Base-by-base conservation (phyloP, 2,888 invertebrate species). In the Microplitis manilae region DNA sequence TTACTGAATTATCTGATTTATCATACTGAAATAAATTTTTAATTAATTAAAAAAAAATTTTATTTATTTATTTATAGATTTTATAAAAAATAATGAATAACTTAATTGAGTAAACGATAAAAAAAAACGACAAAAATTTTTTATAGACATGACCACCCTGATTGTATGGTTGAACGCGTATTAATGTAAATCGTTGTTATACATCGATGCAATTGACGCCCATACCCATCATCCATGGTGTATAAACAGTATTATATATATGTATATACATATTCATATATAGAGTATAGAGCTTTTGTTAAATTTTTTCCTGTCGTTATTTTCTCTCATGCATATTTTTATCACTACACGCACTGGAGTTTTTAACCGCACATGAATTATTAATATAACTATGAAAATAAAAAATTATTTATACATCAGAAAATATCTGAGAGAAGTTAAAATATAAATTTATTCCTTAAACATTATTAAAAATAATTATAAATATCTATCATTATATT, bases 181-280 rank as follows among this genome's bases (percentile, higher is more conserved):
- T 77, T 79, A 79, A 79, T 75, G 79, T 71, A 68, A 78, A 71
- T 75, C 75, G 70, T 4, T 75, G 75, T 76, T 76, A 65, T 70
- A 59, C 70, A 65, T 76, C 50, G 38, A 70, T 59, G 64, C 65
- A 64, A 70, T 76, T 60, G 75, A 76, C 75, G 67, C 70, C 30
- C 30, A 40, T 50, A 50, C 70, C 70, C 60, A 73, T 73, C 70
- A 39, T 59, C 50, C 50, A 50, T 50, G 50, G 50, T 50, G 13
- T 70, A 70, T 76, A 61, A 70, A 69, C 59, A 30, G 50, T 71
- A 69, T 50, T 73, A 61, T 50, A 40, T 69, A 68, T 60, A 38
- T 68, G 41, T 69, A 69, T 64, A 30, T 69, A 59, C 59, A 59
- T 71, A 67, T 17, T 64, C 38, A 70, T 30, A 13, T 13, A 17